Evolutionary conservation across 2,113 vertebrate genomes (phyloP).

Genomic region (Pionites leucogaster): DNA sequence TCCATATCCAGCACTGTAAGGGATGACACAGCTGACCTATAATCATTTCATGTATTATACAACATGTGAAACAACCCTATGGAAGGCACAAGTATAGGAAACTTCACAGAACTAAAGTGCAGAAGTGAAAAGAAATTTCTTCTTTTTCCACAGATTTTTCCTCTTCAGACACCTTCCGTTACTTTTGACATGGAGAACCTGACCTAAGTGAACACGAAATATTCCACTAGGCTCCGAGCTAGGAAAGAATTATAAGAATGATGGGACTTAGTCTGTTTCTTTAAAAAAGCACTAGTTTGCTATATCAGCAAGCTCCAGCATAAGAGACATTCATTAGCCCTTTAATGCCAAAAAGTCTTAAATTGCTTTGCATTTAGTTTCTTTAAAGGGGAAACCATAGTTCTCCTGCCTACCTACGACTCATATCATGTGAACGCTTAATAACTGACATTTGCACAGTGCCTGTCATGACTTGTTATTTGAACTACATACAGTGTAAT

Average conservation of each 20-base stretch:
- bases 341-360: neutral
- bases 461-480: neutral
- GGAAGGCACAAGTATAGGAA: neutral
- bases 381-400: neutral
- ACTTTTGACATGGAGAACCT: neutral
- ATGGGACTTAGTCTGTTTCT: neutral
- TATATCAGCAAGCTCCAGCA: neutral
- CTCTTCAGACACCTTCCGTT: neutral
- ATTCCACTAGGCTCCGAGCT: neutral
- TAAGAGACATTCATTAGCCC: neutral
- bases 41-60: neutral
- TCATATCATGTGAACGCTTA: neutral
- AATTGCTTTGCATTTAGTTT: neutral
- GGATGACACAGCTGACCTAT: neutral
- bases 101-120: neutral
- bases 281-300: neutral
- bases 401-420: rapidly evolving
- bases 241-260: neutral
- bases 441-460: neutral
- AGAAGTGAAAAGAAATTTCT: neutral
- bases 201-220: neutral
- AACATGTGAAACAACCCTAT: neutral
- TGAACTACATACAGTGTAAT: neutral
- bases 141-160: neutral
- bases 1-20: neutral